Base-by-base conservation (phyloP, 2,888 invertebrate genomes). In the Acronicta psi region DNA sequence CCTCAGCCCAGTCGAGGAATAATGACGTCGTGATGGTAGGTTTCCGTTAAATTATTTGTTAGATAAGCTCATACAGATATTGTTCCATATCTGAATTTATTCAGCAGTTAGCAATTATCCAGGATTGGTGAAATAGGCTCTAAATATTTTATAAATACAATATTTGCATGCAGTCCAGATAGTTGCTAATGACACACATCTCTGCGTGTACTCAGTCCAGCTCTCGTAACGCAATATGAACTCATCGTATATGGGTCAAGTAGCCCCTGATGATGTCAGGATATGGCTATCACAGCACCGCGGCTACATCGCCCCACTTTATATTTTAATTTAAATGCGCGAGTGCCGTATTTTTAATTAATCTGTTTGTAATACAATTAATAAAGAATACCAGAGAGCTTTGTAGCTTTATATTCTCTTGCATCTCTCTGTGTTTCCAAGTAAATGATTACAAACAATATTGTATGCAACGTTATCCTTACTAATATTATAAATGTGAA, bases 221-320 rank as follows among this genome's bases (percentile, higher is more conserved):
- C 78, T 80, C 84, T 85, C 81, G 83, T 83, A 85, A 84, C 66
- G 83, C 75, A 84, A 87, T 86, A 84, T 81, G 79, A 75, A 79
- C 81, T 81, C 77, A 59, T 77, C 44, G 67, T 74, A 85, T 82
- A 62, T 83, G 62, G 88, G 87, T 86, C 86, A 84, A 87, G 88
- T 75, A 74, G 55, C 62, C 63, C 72, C 72, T 75, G 73, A 79
- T 85, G 84, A 82, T 79, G 81, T 79, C 80, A 82, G 79, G 73
- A 77, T 80, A 77, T 68, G 72, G 74, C 69, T 57, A 64, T 70
- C 68, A 77, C 56, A 68, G 59, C 51, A 57, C 54, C 41, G 40
- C 52, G 37, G 57, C 25, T 62, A 52, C 60, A 64, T 43, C 51
- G 61, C 5, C 38, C 69, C 56, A 45, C 36, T 65, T 68, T 53